Percentiles rank a stretch among this genome's conserved stretches.
phyloP scores from a whole-genome alignment of 2,888 invertebrate species.

The Agonopterix subpropinquella region DNA sequence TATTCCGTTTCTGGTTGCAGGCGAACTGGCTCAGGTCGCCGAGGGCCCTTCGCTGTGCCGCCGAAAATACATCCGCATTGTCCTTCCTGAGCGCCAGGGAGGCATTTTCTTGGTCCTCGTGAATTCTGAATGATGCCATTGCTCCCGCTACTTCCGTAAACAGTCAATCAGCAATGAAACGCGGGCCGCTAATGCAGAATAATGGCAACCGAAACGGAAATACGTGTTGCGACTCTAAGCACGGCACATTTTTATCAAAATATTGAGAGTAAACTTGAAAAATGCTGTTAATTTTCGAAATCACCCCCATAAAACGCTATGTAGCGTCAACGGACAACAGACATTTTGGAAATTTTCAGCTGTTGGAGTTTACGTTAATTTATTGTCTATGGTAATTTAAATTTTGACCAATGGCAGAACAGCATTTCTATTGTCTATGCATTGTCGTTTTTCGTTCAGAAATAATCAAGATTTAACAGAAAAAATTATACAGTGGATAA shows the following conservation, averaged over 20 bases:
- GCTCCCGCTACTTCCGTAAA: conserved; percentile 55
- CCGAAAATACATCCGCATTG: conserved; percentile 58
- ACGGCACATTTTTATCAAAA: conserved; percentile 43
- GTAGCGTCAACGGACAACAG: conserved; percentile 67
- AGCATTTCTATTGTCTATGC: conserved; percentile 13
- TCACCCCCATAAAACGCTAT: conserved; percentile 53
- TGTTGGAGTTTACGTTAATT: conserved; percentile 61
- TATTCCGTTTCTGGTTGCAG: conserved; percentile 67
- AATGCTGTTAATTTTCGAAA: conserved; percentile 32
- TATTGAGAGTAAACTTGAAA: conserved; percentile 40
- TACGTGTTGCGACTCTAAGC: conserved; percentile 22
- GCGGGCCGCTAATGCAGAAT: conserved; percentile 30
- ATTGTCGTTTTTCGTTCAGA: conserved; percentile 4
- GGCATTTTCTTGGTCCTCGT: conserved; percentile 86
- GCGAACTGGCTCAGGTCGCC: conserved; percentile 78
- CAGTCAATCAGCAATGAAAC: conserved; percentile 34
- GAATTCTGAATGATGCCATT: conserved; percentile 86
- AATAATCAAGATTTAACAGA: neutral
- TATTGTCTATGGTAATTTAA: conserved; percentile 54
- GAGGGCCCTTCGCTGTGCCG: conserved; percentile 78
- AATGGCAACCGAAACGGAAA: conserved; percentile 38
- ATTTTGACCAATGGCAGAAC: conserved; percentile 45
- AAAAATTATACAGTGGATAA: too few species aligned
- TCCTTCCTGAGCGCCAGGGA: conserved; percentile 71
- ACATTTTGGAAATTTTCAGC: conserved; percentile 62